Conservation (phyloP, 2,797 vertebrate species). For the Alosa sapidissima region DNA sequence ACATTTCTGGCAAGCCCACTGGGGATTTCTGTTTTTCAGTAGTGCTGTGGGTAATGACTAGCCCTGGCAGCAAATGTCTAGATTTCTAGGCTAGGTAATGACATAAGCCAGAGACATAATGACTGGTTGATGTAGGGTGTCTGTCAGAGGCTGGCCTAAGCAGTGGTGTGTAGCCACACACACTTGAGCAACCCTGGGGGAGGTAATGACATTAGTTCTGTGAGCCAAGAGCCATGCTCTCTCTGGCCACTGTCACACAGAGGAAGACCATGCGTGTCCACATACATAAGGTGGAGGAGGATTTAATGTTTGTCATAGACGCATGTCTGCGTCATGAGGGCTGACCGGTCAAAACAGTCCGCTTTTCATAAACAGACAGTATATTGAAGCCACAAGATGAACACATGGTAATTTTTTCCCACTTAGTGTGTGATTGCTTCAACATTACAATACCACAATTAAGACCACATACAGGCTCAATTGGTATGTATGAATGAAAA, state of each 20-base stretch:
- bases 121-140: background rate
- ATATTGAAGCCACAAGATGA: background rate
- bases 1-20: background rate
- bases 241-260: background rate
- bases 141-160: background rate
- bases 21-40: background rate
- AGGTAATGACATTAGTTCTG: constrained; percentile 5
- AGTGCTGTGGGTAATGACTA: background rate
- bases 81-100: too few species aligned
- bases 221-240: background rate
- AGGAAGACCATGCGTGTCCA: background rate
- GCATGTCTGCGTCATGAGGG: background rate
- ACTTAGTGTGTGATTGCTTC: background rate
- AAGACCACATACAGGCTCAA: background rate
- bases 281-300: background rate
- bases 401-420: background rate
- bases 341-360: background rate
- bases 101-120: background rate
- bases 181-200: background rate
- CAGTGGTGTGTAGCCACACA: background rate
- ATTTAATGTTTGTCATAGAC: background rate
- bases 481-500: too few species aligned
- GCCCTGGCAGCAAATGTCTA: too few species aligned
- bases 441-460: background rate
- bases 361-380: background rate